Conservation (phyloP, 2,888 invertebrate species). For the Steinernema hermaphroditum region DNA sequence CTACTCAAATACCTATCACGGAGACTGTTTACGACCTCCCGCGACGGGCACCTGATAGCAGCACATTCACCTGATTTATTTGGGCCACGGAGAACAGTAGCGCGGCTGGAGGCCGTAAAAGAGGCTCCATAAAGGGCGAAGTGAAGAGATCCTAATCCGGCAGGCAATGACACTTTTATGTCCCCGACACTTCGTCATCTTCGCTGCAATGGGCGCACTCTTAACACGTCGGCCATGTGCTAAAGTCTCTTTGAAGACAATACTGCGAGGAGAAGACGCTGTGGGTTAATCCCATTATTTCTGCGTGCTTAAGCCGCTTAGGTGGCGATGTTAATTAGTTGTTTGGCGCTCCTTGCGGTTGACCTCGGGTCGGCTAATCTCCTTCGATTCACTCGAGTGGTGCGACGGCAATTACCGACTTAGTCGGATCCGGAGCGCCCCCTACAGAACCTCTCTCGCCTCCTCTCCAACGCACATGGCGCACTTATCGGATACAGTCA, state of each 20-base stretch:
- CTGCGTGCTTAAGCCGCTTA: constrained; percentile 22
- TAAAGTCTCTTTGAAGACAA: constrained; percentile 5
- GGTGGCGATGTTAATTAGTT: constrained; percentile 23
- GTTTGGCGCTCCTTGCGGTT: constrained; percentile 12
- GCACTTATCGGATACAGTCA: constrained; percentile 26
- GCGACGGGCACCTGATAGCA: constrained; percentile 27
- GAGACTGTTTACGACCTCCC: constrained; percentile 29
- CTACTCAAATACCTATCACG: constrained; percentile 31
- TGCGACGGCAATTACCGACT: constrained; percentile 29
- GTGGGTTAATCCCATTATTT: constrained; percentile 25
- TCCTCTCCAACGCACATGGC: constrained; percentile 15
- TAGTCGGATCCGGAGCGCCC: constrained; percentile 13
- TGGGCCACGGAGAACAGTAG: constrained; percentile 28
- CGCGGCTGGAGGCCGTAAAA: constrained; percentile 18
- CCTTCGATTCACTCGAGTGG: constrained; percentile 15
- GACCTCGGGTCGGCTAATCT: constrained; percentile 25
- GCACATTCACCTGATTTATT: constrained; percentile 31
- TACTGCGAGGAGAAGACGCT: background rate
- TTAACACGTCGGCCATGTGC: constrained; percentile 3
- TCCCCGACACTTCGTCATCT: constrained; percentile 12
- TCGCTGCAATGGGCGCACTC: background rate
- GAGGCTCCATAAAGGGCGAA: constrained; percentile 3
- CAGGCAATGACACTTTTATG: constrained; percentile 10
- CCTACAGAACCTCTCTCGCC: background rate
- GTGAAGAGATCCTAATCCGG: constrained; percentile 21